Evolutionary conservation across 2,113 vertebrate species (phyloP).

Genomic region (Hemiprocne comata): DNA sequence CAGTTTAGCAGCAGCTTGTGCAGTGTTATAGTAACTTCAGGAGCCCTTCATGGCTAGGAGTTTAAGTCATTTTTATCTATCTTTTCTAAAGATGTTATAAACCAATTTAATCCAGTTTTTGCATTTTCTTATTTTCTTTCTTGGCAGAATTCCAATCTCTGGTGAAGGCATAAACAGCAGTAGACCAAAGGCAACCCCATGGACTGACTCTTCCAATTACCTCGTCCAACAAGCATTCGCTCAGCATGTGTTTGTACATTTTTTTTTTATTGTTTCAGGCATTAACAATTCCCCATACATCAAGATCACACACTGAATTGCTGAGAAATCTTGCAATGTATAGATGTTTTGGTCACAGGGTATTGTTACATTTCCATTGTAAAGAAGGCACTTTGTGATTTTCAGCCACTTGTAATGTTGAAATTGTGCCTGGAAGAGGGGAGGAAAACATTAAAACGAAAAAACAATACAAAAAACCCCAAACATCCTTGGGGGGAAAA

Average conservation of each 20-base stretch:
- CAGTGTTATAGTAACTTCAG: conserved; percentile 12
- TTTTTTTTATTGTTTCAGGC: conserved; percentile 59
- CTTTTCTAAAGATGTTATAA: conserved; percentile 3
- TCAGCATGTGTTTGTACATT: conserved; percentile 62
- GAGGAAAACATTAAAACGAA: background rate
- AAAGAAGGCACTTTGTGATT: conserved; percentile 44
- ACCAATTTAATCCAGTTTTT: background rate
- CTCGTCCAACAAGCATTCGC: conserved; percentile 49
- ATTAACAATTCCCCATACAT: background rate
- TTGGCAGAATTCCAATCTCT: conserved; percentile 67
- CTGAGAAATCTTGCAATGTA: conserved; percentile 22
- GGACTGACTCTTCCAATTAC: conserved; percentile 53
- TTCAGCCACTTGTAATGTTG: background rate
- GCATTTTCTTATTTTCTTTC: conserved; percentile 21
- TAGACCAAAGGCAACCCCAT: conserved; percentile 43
- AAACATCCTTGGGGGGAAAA: background rate
- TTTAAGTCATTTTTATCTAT: conserved; percentile 13
- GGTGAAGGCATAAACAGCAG: conserved; percentile 62
- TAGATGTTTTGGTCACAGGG: background rate
- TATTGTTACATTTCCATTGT: conserved; percentile 9
- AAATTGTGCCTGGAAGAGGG: conserved; percentile 20
- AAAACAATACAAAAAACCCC: background rate
- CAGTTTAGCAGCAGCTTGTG: conserved; percentile 47
- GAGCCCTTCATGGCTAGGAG: background rate
- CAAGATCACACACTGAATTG: background rate